Conservation (phyloP, 1,140 invertebrate species). For the Zaprionus camerounensis region DNA sequence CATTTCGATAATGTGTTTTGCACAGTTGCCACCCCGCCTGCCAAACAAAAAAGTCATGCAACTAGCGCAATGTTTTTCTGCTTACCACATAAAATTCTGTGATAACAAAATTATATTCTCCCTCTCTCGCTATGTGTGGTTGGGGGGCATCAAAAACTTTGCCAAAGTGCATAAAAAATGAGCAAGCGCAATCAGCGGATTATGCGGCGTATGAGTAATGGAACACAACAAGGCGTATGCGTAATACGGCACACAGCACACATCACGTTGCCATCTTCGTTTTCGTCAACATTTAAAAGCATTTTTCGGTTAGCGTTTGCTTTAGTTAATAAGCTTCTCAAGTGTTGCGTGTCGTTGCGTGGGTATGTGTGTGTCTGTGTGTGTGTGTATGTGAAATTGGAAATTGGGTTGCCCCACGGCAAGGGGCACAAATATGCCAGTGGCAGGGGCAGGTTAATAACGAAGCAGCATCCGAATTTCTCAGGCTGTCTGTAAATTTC, state of each 20-base stretch:
- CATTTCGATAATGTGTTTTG: slow-evolving; percentile 54
- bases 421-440: background rate
- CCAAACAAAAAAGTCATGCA: slow-evolving; percentile 12
- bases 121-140: background rate
- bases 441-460: background rate
- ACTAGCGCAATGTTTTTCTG: slow-evolving; percentile 12
- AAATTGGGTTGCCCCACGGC: slow-evolving; percentile 31
- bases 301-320: slow-evolving; percentile 43
- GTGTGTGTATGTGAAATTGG: slow-evolving; percentile 33
- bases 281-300: slow-evolving; percentile 45
- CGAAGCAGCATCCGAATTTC: slow-evolving; percentile 19
- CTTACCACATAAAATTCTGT: slow-evolving; percentile 37
- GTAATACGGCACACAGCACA: slow-evolving; percentile 31
- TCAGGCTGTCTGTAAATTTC: slow-evolving; percentile 29
- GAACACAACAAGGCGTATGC: slow-evolving; percentile 33
- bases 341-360: slow-evolving; percentile 37
- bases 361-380: slow-evolving; percentile 22
- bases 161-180: slow-evolving; percentile 50
- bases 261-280: slow-evolving; percentile 33
- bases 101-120: slow-evolving; percentile 50
- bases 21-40: slow-evolving; percentile 8
- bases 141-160: slow-evolving; percentile 28
- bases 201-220: slow-evolving; percentile 48
- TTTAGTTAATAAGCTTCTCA: slow-evolving; percentile 46
- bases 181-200: slow-evolving; percentile 49